These are phyloP conservation scores for Chascanopsetta lugubris DNA, from an alignment of 2,113 vertebrate species.

Conservation along the genomic window DNA sequence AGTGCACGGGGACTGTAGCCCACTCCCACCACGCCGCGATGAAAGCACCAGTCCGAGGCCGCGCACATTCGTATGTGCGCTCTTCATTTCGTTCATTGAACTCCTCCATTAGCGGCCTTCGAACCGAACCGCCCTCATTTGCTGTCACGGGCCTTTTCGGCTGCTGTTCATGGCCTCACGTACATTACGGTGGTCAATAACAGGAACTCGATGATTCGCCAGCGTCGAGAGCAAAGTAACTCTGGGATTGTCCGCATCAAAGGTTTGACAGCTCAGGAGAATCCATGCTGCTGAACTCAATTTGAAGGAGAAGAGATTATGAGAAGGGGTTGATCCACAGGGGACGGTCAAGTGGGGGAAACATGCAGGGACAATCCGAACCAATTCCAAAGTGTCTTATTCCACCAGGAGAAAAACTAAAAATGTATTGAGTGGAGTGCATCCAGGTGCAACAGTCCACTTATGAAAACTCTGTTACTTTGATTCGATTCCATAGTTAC, in stretches of 20 bases:
- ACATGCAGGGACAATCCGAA: background rate
- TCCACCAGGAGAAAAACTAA: too few relatives aligned
- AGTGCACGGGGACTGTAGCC: conserved; percentile 46
- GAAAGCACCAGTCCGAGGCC: conserved; percentile 23
- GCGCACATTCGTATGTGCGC: conserved; percentile 32
- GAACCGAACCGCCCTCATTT: conserved; percentile 43
- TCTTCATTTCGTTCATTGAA: conserved; percentile 41
- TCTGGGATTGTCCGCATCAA: background rate
- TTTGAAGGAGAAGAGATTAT: background rate
- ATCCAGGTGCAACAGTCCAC: too few relatives aligned
- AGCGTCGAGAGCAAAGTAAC: background rate
- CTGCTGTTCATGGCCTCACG: background rate
- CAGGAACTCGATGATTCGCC: background rate
- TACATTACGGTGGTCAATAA: conserved; percentile 11
- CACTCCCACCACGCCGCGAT: conserved; percentile 28
- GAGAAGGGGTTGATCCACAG: background rate
- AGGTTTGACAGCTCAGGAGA: background rate
- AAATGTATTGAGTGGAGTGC: too few relatives aligned
- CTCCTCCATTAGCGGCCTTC: conserved; percentile 54
- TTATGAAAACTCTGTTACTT: too few relatives aligned
- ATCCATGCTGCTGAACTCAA: background rate
- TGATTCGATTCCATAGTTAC: too few relatives aligned
- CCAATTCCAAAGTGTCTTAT: too few relatives aligned
- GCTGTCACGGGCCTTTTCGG: conserved; percentile 15
- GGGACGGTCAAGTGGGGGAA: conserved; percentile 1